A percentile compares a stretch with the other conserved stretches of the same genome.
These are phyloP conservation scores for Gracilinanus agilis DNA, from an alignment of 2,113 vertebrate species.

Conservation along the genomic window DNA sequence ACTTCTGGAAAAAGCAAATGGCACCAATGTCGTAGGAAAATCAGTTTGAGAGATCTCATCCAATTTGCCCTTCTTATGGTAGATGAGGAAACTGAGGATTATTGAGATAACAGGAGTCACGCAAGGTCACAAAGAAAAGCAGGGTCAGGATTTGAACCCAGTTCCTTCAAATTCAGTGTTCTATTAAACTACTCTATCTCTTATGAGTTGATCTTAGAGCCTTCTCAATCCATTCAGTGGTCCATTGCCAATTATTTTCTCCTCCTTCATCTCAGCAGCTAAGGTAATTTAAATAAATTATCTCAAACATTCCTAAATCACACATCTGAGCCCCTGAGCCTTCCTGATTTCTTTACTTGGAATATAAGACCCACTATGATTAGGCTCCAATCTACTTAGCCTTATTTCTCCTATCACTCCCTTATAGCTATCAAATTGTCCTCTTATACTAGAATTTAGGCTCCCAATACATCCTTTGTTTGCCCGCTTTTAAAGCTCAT, in stretches of 20 bases:
- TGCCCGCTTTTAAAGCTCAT: not conserved
- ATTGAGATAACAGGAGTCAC: not conserved
- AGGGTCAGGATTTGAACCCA: not conserved
- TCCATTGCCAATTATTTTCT: not conserved
- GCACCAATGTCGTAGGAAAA: not conserved
- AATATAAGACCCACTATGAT: not conserved
- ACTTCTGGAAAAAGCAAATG: not conserved
- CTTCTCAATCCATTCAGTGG: not conserved
- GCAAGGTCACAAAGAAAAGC: not conserved
- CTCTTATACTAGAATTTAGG: not conserved
- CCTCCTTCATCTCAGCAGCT: not conserved
- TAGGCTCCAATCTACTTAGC: not conserved
- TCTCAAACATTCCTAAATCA: not conserved
- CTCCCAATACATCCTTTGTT: not conserved
- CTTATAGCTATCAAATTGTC: not conserved
- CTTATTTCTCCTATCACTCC: not conserved
- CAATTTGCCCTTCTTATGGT: not conserved
- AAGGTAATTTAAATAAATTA: not conserved
- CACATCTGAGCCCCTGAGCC: not conserved
- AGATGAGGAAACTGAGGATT: not conserved
- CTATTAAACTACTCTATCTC: not conserved
- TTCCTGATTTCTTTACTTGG: not conserved
- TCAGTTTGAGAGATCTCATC: not conserved
- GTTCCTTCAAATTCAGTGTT: not conserved
- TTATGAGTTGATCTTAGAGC: not conserved